Percentiles rank a stretch among this genome's conserved stretches.
These are phyloP conservation scores for Myotis davidii DNA, from an alignment of 2,113 vertebrate species.

Conservation along the genomic window DNA sequence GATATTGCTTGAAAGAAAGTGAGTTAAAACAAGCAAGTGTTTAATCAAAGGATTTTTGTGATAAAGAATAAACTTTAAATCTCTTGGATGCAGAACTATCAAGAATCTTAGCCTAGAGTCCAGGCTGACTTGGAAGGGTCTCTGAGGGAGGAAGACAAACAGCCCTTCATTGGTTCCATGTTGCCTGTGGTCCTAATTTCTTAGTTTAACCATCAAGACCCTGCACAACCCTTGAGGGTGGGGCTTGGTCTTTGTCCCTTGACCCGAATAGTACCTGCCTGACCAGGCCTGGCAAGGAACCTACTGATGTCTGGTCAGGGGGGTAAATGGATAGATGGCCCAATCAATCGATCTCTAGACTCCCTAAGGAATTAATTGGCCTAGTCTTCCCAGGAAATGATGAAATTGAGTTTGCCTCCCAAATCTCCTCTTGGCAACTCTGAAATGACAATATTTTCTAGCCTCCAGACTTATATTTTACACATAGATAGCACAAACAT, in stretches of 20 bases:
- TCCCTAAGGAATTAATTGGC: not conserved
- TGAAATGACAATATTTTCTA: slow-evolving; percentile 26
- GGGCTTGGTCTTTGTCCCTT: not conserved
- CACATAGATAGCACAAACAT: not conserved
- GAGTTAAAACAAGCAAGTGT: slow-evolving; percentile 44
- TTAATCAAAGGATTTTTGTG: slow-evolving; percentile 48
- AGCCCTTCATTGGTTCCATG: not conserved
- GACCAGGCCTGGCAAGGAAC: not conserved
- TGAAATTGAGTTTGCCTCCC: slow-evolving; percentile 25
- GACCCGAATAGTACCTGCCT: not conserved
- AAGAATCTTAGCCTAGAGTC: slow-evolving; percentile 19
- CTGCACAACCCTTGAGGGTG: not conserved
- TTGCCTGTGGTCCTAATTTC: not conserved
- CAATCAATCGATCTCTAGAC: not conserved
- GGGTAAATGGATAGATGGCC: not conserved
- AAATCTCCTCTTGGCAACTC: not conserved
- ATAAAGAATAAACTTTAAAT: slow-evolving; percentile 43
- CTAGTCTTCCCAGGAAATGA: slow-evolving; percentile 41
- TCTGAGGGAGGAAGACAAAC: slow-evolving; percentile 14
- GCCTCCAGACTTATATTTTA: slow-evolving; percentile 14
- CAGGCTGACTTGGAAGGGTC: not conserved
- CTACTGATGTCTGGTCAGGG: not conserved
- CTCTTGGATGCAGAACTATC: not conserved
- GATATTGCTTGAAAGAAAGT: slow-evolving; percentile 38
- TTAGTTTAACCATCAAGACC: not conserved